Conservation (phyloP, 1,140 invertebrate genomes). For the Metaphire vulgaris region DNA sequence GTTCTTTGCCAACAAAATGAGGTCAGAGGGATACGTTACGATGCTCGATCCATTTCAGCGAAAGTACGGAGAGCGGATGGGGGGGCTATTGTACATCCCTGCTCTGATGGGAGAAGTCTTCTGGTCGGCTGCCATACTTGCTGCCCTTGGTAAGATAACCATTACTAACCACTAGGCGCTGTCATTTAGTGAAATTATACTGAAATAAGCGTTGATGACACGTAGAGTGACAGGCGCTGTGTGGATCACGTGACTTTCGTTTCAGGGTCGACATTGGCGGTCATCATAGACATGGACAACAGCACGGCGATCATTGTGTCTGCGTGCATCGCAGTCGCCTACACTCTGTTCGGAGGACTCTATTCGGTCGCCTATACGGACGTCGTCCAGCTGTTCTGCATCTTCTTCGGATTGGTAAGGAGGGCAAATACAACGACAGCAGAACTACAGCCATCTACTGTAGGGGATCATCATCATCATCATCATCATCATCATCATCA, state of each 20-base stretch:
- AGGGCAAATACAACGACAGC: no score
- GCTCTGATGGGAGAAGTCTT: slow-evolving; percentile 95
- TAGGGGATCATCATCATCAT: no score
- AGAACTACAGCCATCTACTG: no score
- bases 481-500: no score
- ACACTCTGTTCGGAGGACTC: slow-evolving; percentile 93
- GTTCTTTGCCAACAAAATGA: slow-evolving; percentile 96
- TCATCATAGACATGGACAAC: slow-evolving; percentile 93
- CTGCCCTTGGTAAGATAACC: slow-evolving; percentile 67
- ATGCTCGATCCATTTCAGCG: slow-evolving; percentile 94
- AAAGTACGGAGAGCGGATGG: slow-evolving; percentile 91
- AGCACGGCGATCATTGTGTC: slow-evolving; percentile 86
- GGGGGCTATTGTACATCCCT: slow-evolving; percentile 88
- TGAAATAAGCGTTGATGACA: no score
- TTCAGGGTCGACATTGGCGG: slow-evolving; percentile 80
- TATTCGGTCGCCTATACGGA: slow-evolving; percentile 98
- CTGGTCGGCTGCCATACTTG: slow-evolving; percentile 94
- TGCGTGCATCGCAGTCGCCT: slow-evolving; percentile 90
- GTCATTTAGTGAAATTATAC: no score
- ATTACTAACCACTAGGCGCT: background rate
- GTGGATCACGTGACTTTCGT: no score
- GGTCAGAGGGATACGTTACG: slow-evolving; percentile 92
- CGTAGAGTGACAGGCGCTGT: no score
- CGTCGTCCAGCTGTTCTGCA: slow-evolving; percentile 96
- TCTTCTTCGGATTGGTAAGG: slow-evolving; percentile 85